Evolutionary conservation across 2,113 vertebrate species (phyloP).

Genomic region (Enhydra lutris): DNA sequence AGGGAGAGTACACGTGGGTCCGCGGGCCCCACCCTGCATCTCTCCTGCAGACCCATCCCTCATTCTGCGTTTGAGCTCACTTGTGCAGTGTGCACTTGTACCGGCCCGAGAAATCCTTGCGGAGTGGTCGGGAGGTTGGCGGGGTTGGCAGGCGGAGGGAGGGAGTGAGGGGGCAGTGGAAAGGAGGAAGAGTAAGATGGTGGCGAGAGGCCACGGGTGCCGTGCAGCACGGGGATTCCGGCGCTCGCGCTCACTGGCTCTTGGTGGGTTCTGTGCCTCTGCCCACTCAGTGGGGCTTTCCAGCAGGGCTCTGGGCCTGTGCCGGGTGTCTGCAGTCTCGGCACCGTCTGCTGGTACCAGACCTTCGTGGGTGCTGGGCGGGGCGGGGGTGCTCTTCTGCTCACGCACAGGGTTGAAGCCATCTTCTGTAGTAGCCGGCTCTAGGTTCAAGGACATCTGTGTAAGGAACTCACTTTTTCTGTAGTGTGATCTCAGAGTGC

Average conservation of each 20-base stretch:
- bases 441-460: background rate
- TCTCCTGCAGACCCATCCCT: fast-evolving
- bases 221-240: background rate
- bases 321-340: fast-evolving
- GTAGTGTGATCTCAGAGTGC: background rate
- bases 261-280: fast-evolving
- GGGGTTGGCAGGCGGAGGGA: fast-evolving
- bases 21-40: fast-evolving
- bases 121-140: background rate
- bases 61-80: fast-evolving
- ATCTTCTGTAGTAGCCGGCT: background rate
- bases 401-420: fast-evolving
- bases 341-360: fast-evolving
- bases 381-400: background rate
- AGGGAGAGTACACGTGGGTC: no score
- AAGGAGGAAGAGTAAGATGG: fast-evolving
- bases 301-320: background rate
- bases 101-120: background rate
- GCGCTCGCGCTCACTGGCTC: fast-evolving
- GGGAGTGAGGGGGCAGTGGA: background rate
- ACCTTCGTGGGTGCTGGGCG: fast-evolving
- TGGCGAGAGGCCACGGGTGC: fast-evolving
- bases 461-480: fast-evolving
- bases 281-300: background rate
- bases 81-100: background rate